phyloP scores from a whole-genome alignment of 2,888 invertebrate species.

The Cataglyphis altisquamis region DNA sequence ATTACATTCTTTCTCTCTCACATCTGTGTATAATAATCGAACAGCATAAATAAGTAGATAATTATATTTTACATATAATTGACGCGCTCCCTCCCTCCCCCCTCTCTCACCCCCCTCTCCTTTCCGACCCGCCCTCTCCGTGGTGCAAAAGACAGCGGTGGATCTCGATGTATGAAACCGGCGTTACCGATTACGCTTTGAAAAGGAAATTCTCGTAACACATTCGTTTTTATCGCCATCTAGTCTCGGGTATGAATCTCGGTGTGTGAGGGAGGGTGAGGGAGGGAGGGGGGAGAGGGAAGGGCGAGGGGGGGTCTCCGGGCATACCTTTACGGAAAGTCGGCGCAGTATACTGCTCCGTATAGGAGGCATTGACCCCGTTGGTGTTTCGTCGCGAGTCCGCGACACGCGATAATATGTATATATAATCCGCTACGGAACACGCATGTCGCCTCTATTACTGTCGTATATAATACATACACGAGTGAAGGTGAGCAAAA shows the following conservation, averaged over 20 bases:
- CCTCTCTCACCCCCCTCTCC: no score
- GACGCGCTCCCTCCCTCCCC: background rate
- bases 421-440: conserved; percentile 50
- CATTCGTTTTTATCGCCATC: conserved; percentile 84
- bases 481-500: conserved; percentile 70
- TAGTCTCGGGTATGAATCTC: conserved; percentile 79
- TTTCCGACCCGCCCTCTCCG: no score
- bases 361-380: conserved; percentile 85
- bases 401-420: conserved; percentile 49
- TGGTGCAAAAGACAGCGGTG: background rate
- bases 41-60: background rate
- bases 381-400: conserved; percentile 62
- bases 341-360: conserved; percentile 83
- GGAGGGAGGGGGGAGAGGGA: no score
- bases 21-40: background rate
- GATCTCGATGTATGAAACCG: conserved; percentile 18
- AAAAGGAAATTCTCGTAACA: conserved; percentile 86
- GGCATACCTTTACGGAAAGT: conserved; percentile 80
- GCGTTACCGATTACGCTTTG: conserved; percentile 75
- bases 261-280: conserved; percentile 48
- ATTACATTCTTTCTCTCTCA: background rate
- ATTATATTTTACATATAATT: background rate
- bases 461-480: conserved; percentile 19
- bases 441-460: conserved; percentile 19
- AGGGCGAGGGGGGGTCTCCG: conserved; percentile 61